These are phyloP conservation scores for Spodoptera frugiperda DNA, from an alignment of 1,140 invertebrate genomes.

Conservation along the genomic window DNA sequence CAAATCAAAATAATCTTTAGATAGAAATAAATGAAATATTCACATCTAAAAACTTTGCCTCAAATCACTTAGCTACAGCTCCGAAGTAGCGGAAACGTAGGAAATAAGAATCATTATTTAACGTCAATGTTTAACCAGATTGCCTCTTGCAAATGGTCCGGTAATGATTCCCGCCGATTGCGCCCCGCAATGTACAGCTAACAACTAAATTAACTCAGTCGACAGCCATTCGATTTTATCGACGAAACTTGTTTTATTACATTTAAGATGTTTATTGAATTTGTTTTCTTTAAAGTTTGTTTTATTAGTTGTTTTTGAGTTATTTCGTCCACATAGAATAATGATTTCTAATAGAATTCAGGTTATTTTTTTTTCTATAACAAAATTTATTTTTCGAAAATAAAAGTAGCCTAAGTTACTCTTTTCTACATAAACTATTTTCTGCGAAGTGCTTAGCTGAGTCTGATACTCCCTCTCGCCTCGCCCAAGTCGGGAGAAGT, in stretches of 20 bases:
- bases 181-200: constrained; percentile 58
- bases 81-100: constrained; percentile 51
- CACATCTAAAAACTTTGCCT: constrained; percentile 9
- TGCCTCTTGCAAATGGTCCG: constrained; percentile 77
- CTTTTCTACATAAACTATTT: no score
- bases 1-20: neutral
- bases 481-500: no score
- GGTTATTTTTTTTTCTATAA: no score
- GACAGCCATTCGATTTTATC: constrained; percentile 60
- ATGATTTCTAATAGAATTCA: no score
- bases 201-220: constrained; percentile 61
- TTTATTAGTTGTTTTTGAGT: neutral
- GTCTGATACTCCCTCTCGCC: no score
- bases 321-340: no score
- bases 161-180: constrained; percentile 75
- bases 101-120: constrained; percentile 84
- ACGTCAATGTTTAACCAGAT: constrained; percentile 81
- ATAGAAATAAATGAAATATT: constrained; percentile 18
- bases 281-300: neutral
- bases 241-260: constrained; percentile 20
- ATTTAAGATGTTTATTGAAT: constrained; percentile 4
- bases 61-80: constrained; percentile 31
- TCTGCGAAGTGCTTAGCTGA: no score
- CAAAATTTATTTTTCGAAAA: no score
- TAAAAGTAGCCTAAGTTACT: no score